Conservation (phyloP, 2,888 invertebrate species). For the Drosophila silvestris region DNA sequence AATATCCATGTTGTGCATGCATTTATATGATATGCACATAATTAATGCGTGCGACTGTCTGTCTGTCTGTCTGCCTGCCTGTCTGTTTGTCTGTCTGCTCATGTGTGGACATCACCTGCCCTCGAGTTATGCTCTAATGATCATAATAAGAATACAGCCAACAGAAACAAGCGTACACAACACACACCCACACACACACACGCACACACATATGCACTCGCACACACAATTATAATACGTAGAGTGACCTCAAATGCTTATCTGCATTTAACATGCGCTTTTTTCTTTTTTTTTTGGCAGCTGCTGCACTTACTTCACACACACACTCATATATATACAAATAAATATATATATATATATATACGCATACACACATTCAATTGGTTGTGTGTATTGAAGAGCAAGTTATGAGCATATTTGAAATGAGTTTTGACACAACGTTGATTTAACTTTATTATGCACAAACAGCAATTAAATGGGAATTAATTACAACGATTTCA, state of each 20-base stretch:
- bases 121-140: slow-evolving; percentile 76
- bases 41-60: slow-evolving; percentile 66
- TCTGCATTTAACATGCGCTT: slow-evolving; percentile 78
- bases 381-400: slow-evolving; percentile 16
- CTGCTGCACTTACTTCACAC: slow-evolving; percentile 62
- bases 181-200: slow-evolving; percentile 23
- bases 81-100: slow-evolving; percentile 31
- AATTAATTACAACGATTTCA: slow-evolving; percentile 75
- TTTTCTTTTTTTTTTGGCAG: slow-evolving; percentile 59
- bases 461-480: slow-evolving; percentile 71
- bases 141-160: slow-evolving; percentile 62
- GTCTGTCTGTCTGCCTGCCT: slow-evolving; percentile 5
- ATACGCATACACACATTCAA: slow-evolving; percentile 20
- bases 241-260: slow-evolving; percentile 75
- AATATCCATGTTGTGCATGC: slow-evolving; percentile 30
- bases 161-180: slow-evolving; percentile 40
- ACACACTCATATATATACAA: slow-evolving; percentile 24
- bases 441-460: slow-evolving; percentile 55
- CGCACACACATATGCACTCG: slow-evolving; percentile 14
- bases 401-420: slow-evolving; percentile 17
- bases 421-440: slow-evolving; percentile 22
- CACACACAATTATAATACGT: slow-evolving; percentile 25
- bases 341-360: slow-evolving; percentile 6
- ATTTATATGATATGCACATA: slow-evolving; percentile 47
- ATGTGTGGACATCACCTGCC: slow-evolving; percentile 79